These are phyloP conservation scores for Aleiodes sp. DNA, from an alignment of 1,140 invertebrate genomes.

Conservation along the genomic window DNA sequence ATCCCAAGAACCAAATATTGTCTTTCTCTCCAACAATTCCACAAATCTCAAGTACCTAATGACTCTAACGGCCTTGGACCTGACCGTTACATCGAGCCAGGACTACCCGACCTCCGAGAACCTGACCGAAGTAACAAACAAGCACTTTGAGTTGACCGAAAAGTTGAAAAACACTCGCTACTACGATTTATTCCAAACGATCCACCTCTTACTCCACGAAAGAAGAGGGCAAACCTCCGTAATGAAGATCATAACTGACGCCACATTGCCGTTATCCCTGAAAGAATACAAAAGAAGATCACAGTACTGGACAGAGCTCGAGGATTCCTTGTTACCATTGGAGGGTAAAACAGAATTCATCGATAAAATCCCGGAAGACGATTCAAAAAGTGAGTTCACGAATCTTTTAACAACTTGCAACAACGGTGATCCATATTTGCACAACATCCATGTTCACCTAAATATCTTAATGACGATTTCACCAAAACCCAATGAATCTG, in stretches of 20 bases:
- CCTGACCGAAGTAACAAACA: slow-evolving; percentile 50
- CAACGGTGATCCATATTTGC: slow-evolving; percentile 46
- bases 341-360: slow-evolving; percentile 25
- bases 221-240: slow-evolving; percentile 38
- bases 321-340: slow-evolving; percentile 28
- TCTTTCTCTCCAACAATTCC: slow-evolving; percentile 34
- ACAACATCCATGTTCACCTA: slow-evolving; percentile 46
- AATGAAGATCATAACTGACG: slow-evolving; percentile 46
- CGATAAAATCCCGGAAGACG: slow-evolving; percentile 5
- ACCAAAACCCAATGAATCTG: slow-evolving; percentile 36
- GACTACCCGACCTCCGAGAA: slow-evolving; percentile 41
- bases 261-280: slow-evolving; percentile 42
- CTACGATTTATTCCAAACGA: slow-evolving; percentile 43
- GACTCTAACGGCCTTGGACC: slow-evolving; percentile 50
- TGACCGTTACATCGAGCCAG: slow-evolving; percentile 50
- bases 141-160: slow-evolving; percentile 50
- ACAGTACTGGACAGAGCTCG: slow-evolving; percentile 48
- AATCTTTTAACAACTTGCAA: slow-evolving; percentile 41
- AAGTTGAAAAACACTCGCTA: slow-evolving; percentile 43
- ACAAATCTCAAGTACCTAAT: slow-evolving; percentile 46
- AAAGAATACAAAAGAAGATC: slow-evolving; percentile 46
- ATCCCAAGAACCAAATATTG: slow-evolving; percentile 48
- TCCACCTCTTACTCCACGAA: slow-evolving; percentile 49
- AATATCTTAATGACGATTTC: slow-evolving; percentile 47
- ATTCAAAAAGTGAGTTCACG: slow-evolving; percentile 37